Evolutionary conservation across 2,113 vertebrate genomes (phyloP), one percentile per base, ranked within the genome.

Genomic region (Myrmecophaga tridactyla): DNA sequence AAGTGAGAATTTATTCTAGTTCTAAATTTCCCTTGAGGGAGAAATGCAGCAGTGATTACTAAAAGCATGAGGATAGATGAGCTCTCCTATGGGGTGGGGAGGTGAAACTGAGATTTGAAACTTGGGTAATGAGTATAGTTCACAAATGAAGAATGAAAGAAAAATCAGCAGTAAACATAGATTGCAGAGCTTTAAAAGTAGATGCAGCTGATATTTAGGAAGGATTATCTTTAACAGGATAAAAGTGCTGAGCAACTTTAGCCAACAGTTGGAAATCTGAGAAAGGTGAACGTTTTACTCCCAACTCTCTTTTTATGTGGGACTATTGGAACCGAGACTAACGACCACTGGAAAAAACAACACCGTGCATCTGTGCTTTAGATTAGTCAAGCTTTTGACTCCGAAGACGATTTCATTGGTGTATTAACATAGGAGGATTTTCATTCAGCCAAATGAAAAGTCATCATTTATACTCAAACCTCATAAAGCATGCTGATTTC

Each of bases 151-250:
- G 25, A 53, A 6, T 2, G 25, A n/a, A n/a, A 53, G 39, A 34
- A 21, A 78, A 11, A 43, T 1, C 13, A 43, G 36, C 12, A 11
- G n/a, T 3, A 10, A 46, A 21, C 2, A 0, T 36, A 8, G 4
- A 7, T 0, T 1, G 8, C 14, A 5, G 7, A 21, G 9, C 2
- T 10, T 8, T 41, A n/a, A 31, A 77, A 4, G 58, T 1, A 36
- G 27, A 0, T 7, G 11, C 78, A 29, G 21, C 27, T 39, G 67
- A 1, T 3, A 1, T 20, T 18, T 15, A 29, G 29, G 25, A 27
- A 34, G 12, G 20, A 21, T 23, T 25, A 25, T 7, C 4, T 2
- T 56, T 1, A 18, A 27, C 17, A n/a, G 48, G 31, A 0, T 0
- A 12, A 48, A 36, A 1, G 3, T 13, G 11, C 34, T 15, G 1